Conservation (phyloP, 2,888 invertebrate genomes). For the Xestia rhomboidea region DNA sequence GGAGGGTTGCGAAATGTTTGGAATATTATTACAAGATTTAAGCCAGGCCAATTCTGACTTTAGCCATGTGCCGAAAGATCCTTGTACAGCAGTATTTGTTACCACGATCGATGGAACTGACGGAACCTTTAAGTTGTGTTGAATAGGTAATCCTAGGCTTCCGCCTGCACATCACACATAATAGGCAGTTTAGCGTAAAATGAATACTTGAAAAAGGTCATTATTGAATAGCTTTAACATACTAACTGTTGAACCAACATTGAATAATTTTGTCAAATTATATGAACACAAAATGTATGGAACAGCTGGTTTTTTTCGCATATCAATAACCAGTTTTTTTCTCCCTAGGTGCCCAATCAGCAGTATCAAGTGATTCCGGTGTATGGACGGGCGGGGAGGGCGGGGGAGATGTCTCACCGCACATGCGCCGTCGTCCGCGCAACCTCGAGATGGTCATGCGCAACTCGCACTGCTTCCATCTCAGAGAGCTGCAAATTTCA, state of each 20-base stretch:
- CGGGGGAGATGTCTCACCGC: conserved; percentile 82
- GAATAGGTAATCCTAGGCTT: background rate
- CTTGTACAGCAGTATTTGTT: background rate
- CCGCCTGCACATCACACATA: background rate
- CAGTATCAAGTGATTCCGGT: conserved; percentile 93
- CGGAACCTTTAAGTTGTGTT: background rate
- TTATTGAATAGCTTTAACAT: background rate
- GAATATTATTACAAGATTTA: background rate
- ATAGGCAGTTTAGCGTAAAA: background rate
- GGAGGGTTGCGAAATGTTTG: no score
- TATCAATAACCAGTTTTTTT: background rate
- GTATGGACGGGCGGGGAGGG: conserved; percentile 88
- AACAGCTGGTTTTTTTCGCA: background rate
- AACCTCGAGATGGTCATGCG: conserved; percentile 94
- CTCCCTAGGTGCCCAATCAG: conserved; percentile 85
- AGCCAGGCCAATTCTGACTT: background rate
- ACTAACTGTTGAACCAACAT: background rate
- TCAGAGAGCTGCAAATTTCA: conserved; percentile 91
- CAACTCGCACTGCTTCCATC: conserved; percentile 94
- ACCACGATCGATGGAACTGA: background rate
- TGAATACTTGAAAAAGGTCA: background rate
- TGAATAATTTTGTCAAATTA: background rate
- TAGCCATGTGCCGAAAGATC: background rate
- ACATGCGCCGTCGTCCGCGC: conserved; percentile 90
- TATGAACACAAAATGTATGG: background rate